phyloP scores from a whole-genome alignment of 2,113 vertebrate species.

The Corythaixoides concolor region DNA sequence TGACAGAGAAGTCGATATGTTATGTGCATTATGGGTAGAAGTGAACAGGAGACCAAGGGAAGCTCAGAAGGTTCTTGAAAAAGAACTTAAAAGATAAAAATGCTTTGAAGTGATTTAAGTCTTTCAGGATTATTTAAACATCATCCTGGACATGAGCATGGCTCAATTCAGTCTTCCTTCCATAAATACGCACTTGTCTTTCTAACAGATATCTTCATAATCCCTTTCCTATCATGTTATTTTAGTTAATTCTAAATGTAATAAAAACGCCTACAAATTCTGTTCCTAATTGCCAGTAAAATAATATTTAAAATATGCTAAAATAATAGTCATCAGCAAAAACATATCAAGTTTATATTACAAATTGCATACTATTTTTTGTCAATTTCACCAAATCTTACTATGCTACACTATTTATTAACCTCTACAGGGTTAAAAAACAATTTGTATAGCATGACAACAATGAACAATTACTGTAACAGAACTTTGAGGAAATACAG shows the following conservation, averaged over 20 bases:
- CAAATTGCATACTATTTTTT: not conserved
- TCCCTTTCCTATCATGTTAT: not conserved
- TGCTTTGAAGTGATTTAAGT: conserved; percentile 39
- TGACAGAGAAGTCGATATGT: not conserved
- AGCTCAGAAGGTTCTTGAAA: not conserved
- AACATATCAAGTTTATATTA: not conserved
- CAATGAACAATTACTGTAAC: not conserved
- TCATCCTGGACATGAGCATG: not conserved
- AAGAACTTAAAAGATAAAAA: conserved; percentile 5
- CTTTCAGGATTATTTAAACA: conserved; percentile 36
- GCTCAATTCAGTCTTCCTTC: not conserved
- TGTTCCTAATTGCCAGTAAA: not conserved
- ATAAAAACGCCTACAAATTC: not conserved
- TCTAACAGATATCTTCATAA: not conserved
- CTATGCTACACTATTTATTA: not conserved
- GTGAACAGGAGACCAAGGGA: not conserved
- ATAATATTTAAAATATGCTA: not conserved
- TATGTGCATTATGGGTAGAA: not conserved
- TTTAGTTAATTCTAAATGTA: not conserved
- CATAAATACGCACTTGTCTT: not conserved
- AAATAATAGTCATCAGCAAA: not conserved
- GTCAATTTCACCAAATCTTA: not conserved
- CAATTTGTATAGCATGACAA: not conserved
- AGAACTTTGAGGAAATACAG: not conserved
- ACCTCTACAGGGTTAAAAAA: not conserved